Evolutionary conservation across 2,113 vertebrate species (phyloP).

Genomic region (Sapajus apella): DNA sequence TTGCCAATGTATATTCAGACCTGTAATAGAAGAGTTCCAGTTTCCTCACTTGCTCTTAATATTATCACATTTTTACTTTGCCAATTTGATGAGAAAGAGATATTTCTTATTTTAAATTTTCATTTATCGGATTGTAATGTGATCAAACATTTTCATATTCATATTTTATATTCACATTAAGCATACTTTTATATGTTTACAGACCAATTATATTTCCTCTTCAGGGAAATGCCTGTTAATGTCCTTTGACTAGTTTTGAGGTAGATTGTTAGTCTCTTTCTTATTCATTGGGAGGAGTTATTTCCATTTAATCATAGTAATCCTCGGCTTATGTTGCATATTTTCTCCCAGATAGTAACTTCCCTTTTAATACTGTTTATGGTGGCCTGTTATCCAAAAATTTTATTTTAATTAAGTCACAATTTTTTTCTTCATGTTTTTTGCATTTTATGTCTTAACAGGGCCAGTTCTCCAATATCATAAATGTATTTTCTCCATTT

Average conservation of each 20-base stretch:
- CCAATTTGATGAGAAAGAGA: neutral
- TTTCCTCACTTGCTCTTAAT: neutral
- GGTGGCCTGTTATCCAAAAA: neutral
- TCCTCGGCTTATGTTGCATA: neutral
- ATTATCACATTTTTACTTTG: neutral
- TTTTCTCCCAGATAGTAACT: slow-evolving; percentile 11
- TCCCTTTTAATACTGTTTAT: neutral
- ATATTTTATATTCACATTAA: neutral
- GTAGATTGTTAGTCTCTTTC: neutral
- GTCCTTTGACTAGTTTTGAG: slow-evolving; percentile 9
- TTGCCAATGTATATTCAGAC: neutral
- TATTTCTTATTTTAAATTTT: neutral
- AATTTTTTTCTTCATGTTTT: neutral
- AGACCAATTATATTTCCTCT: neutral
- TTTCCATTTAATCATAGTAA: neutral
- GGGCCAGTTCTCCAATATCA: neutral
- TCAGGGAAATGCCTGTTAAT: neutral
- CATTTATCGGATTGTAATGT: neutral
- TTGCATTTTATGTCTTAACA: slow-evolving; percentile 4
- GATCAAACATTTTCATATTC: neutral
- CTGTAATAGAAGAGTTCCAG: neutral
- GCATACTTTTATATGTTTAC: neutral
- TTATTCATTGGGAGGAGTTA: neutral
- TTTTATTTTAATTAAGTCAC: neutral
- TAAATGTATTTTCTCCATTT: neutral